Base-by-base conservation (phyloP, 2,888 invertebrate genomes). In the Apodemia zela region DNA sequence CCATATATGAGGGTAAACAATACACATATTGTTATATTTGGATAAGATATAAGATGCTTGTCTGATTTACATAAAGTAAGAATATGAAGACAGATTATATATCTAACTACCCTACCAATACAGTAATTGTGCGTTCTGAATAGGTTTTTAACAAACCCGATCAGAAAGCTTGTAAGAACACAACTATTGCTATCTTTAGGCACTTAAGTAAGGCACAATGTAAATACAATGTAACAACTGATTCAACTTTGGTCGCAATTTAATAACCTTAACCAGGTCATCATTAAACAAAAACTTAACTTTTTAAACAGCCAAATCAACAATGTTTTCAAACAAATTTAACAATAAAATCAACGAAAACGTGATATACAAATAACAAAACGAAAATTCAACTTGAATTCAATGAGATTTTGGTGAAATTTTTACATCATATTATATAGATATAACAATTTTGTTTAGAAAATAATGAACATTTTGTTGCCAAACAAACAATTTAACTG, bases 171-270 rank as follows among this genome's bases (percentile, higher is more conserved):
- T 13, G 18, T 33, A 29, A 62, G 25, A 60, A 60, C 21, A 59
- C 59, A 60, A 60, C 42, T n/a, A 62, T 17, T 25, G 42, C 51
- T 51, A 21, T 21, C 49, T 21, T 21, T 57, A 62, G 90, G 90
- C 89, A 90, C 90, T 71, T 78, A 84, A 81, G 82, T 61, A 61
- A 61, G 58, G 61, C 58, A 64, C 61, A 58, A 21, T 64, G 64
- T 47, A 54, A 58, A 21, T 51, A 60, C 63, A 54, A 42, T 29
- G 13, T 29, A 35, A 18, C 59, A 59, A 59, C 21, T 61, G 63
- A 66, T 60, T 66, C 18, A 68, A 66, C 63, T 38, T 61, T 49
- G 59, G 57, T 51, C 21, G 18, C 51, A 18, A 51, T 18, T 21
- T 4, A 18, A 21, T 57, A 64, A 21, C 21, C 17, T 42, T 25